Percentiles rank a stretch among this genome's conserved stretches.
Conservation (phyloP, 1,140 invertebrate species). For the Drosophila neocordata region DNA sequence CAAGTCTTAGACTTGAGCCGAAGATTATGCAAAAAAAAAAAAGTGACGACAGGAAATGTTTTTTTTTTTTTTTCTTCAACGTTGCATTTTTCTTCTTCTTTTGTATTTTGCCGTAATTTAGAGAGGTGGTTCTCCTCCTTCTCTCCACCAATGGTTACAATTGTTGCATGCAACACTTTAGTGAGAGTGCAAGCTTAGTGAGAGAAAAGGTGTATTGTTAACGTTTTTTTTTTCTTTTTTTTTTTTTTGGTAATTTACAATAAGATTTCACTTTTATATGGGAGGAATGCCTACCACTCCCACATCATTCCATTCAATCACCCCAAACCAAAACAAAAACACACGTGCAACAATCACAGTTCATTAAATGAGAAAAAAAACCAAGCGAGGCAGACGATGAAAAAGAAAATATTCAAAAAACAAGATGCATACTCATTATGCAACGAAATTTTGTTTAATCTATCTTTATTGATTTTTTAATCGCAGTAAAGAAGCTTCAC, state of each 20-base stretch:
- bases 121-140: not conserved
- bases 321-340: not conserved
- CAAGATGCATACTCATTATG: not conserved
- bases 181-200: conserved; percentile 13
- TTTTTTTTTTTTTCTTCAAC: conserved; percentile 18
- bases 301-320: conserved; percentile 9
- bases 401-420: not conserved
- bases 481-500: no score
- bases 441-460: no score
- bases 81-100: conserved; percentile 13
- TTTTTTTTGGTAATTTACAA: conserved; percentile 44
- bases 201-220: conserved; percentile 44
- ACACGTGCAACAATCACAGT: conserved; percentile 40
- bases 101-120: conserved; percentile 16
- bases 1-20: conserved; percentile 17
- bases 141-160: conserved; percentile 19
- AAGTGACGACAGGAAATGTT: conserved; percentile 55
- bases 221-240: conserved; percentile 7
- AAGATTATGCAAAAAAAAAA: conserved; percentile 62
- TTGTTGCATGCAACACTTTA: conserved; percentile 49
- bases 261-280: conserved; percentile 73
- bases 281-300: conserved; percentile 26
- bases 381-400: not conserved
- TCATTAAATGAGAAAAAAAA: conserved; percentile 15
- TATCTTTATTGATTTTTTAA: no score